These are phyloP conservation scores for Nasonia oneida DNA, from an alignment of 2,888 invertebrate species.

Conservation along the genomic window DNA sequence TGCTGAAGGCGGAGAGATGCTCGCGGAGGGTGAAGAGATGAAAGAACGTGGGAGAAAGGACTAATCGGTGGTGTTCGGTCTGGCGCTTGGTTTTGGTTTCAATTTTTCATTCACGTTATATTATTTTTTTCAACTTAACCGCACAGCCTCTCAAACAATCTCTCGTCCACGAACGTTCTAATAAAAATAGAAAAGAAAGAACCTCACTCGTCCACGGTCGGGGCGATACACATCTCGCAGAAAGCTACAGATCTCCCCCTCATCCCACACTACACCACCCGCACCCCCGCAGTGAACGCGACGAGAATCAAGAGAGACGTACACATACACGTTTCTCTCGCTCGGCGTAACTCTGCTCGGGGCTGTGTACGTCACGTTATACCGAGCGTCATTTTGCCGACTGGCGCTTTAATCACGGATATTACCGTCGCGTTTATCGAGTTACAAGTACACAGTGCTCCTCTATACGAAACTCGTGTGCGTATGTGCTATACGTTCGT, in stretches of 20 bases:
- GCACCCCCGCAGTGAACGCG: background rate
- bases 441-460: constrained; percentile 20
- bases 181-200: too few relatives aligned
- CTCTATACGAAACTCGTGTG: background rate
- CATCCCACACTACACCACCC: background rate
- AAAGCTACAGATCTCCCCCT: background rate
- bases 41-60: background rate
- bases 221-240: background rate
- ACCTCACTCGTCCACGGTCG: too few relatives aligned
- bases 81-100: too few relatives aligned
- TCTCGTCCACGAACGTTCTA: too few relatives aligned
- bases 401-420: constrained; percentile 52
- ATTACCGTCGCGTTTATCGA: constrained; percentile 47
- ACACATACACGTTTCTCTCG: background rate
- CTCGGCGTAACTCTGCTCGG: background rate
- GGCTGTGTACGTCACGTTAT: background rate
- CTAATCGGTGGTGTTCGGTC: background rate
- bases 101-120: too few relatives aligned
- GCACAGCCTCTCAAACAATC: too few relatives aligned
- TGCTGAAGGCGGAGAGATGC: constrained; percentile 30
- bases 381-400: constrained; percentile 39
- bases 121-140: too few relatives aligned
- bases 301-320: background rate
- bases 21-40: background rate
- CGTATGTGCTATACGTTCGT: too few relatives aligned